Conservation (phyloP, 1,140 invertebrate genomes). For the Cyclina sinensis region DNA sequence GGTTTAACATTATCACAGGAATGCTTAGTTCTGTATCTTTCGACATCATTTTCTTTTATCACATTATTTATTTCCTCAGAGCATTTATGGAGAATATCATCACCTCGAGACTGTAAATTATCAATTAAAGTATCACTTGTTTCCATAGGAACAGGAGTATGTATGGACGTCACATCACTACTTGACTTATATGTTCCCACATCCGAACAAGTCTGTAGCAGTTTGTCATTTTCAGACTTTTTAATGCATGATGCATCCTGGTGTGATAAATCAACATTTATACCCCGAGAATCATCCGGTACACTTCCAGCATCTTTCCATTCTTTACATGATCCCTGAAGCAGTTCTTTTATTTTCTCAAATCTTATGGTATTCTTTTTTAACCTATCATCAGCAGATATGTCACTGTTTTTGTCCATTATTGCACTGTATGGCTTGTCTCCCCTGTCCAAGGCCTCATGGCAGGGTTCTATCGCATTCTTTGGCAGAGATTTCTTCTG, state of each 20-base stretch:
- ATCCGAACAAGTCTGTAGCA: not conserved
- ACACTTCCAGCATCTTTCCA: not conserved
- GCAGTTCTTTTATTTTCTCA: not conserved
- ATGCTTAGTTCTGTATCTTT: not conserved
- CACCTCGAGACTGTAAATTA: not conserved
- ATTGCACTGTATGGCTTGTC: not conserved
- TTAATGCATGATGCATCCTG: not conserved
- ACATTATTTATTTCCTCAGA: not conserved
- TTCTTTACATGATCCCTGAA: not conserved
- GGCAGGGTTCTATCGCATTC: not conserved
- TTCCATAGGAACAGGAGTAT: not conserved
- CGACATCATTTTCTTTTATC: not conserved
- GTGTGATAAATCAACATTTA: not conserved
- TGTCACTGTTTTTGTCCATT: not conserved
- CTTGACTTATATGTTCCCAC: not conserved
- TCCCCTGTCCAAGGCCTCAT: not conserved
- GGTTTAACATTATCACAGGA: conserved; percentile 20
- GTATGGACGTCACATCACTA: not conserved
- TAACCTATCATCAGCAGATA: not conserved
- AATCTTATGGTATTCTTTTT: not conserved
- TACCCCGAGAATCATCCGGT: not conserved
- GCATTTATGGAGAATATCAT: not conserved
- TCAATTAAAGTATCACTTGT: not conserved
- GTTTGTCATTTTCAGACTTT: not conserved
- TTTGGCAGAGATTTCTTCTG: not conserved